Conservation (phyloP, 2,797 vertebrate species). For the Enteromius unitaeniatus region DNA sequence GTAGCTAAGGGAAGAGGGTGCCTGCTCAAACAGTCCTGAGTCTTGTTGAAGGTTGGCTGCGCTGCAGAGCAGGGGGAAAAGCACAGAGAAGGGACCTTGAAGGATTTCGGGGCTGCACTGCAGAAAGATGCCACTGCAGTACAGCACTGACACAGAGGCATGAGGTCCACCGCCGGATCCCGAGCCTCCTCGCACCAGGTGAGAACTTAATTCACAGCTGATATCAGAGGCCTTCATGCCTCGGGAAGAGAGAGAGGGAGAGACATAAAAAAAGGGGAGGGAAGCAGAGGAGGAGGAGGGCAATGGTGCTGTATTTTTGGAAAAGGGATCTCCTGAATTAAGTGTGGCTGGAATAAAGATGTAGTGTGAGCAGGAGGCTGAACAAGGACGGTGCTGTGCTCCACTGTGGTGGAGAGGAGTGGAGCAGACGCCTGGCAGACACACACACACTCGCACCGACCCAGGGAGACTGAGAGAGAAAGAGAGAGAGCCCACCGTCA, state of each 20-base stretch:
- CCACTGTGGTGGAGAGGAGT: constrained; percentile 65
- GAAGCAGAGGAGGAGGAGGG: constrained; percentile 61
- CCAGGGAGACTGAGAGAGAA: constrained; percentile 19
- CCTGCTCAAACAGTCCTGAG: constrained; percentile 69
- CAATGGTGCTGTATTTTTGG: constrained; percentile 77
- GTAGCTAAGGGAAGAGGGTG: constrained; percentile 60
- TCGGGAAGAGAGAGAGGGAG: constrained; percentile 66
- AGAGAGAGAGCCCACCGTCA: constrained; percentile 51
- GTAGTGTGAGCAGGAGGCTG: constrained; percentile 79
- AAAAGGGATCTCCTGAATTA: constrained; percentile 79
- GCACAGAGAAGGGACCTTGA: constrained; percentile 50
- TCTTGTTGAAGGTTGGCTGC: constrained; percentile 76
- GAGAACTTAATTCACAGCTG: constrained; percentile 41
- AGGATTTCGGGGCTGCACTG: constrained; percentile 37
- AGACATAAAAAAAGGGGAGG: constrained; percentile 54
- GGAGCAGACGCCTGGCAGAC: constrained; percentile 66
- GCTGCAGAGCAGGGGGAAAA: constrained; percentile 70
- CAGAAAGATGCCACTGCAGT: constrained; percentile 62
- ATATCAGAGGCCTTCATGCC: constrained; percentile 66
- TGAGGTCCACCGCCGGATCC: constrained; percentile 17
- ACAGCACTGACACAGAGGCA: constrained; percentile 34
- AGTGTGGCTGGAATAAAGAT: constrained; percentile 82
- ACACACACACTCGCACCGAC: constrained; percentile 47
- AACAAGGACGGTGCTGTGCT: constrained; percentile 83
- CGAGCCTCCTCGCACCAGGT: constrained; percentile 5